Conservation (phyloP, 2,888 invertebrate species). For the Helleia helle region DNA sequence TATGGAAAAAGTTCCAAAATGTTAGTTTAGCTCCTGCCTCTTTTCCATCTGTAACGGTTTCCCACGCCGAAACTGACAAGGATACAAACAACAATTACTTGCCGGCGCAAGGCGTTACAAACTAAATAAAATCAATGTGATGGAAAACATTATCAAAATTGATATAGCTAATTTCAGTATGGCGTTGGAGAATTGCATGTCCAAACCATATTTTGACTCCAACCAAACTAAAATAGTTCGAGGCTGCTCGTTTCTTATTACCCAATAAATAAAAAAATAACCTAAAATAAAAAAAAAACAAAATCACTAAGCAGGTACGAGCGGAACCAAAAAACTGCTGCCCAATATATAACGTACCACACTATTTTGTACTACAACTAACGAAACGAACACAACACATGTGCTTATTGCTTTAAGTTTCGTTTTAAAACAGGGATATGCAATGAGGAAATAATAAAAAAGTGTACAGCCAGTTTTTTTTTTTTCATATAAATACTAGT, state of each 20-base stretch:
- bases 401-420: neutral
- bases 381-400: slow-evolving; percentile 20
- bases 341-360: slow-evolving; percentile 30
- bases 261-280: slow-evolving; percentile 8
- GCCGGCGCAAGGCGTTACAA: neutral
- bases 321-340: slow-evolving; percentile 43
- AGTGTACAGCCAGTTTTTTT: too few relatives aligned
- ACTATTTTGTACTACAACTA: slow-evolving; percentile 41
- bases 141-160: neutral
- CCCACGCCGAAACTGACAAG: neutral
- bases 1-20: neutral
- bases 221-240: neutral
- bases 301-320: slow-evolving; percentile 42
- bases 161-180: neutral
- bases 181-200: neutral
- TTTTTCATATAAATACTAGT: too few relatives aligned
- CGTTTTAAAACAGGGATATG: neutral
- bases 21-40: neutral
- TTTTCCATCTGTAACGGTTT: neutral
- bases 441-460: too few relatives aligned
- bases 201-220: neutral
- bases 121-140: neutral
- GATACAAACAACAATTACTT: neutral
- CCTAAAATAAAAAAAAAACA: slow-evolving; percentile 39
- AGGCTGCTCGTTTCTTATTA: neutral